Conservation (phyloP, 2,888 invertebrate genomes). For the Hydraecia micacea region DNA sequence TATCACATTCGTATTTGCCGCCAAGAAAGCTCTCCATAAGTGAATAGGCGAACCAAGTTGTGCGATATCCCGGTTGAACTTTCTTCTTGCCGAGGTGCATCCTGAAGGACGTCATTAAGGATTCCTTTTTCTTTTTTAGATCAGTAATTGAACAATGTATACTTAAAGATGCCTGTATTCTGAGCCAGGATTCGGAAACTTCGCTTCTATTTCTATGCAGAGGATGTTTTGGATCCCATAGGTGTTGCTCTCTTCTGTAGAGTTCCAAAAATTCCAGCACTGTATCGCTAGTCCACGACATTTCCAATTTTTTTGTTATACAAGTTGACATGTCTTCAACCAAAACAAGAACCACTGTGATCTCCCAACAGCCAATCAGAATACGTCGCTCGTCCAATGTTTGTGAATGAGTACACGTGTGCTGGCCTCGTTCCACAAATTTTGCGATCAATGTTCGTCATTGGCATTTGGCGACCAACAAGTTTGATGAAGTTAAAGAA, state of each 20-base stretch:
- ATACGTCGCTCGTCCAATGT: constrained; percentile 76
- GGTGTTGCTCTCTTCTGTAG: constrained; percentile 80
- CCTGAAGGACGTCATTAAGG: constrained; percentile 85
- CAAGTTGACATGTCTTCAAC: constrained; percentile 44
- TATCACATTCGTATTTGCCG: constrained; percentile 83
- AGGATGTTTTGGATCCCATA: constrained; percentile 86
- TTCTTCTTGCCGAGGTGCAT: constrained; percentile 81
- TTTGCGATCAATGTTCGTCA: constrained; percentile 76
- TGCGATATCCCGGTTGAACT: constrained; percentile 75
- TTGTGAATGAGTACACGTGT: constrained; percentile 73
- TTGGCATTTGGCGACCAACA: constrained; percentile 77
- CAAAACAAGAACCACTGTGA: constrained; percentile 68
- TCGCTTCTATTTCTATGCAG: constrained; percentile 81
- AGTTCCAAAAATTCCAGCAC: constrained; percentile 84
- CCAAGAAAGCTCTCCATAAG: constrained; percentile 86
- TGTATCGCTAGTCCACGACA: constrained; percentile 83
- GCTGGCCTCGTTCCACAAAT: constrained; percentile 83
- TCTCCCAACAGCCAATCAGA: constrained; percentile 74
- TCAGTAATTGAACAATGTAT: constrained; percentile 78
- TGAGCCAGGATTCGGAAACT: constrained; percentile 82
- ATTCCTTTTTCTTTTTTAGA: constrained; percentile 87
- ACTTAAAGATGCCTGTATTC: constrained; percentile 80
- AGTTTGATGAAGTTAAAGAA: constrained; percentile 30
- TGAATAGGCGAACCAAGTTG: constrained; percentile 85
- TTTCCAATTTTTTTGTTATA: constrained; percentile 55